phyloP scores from a whole-genome alignment of 1,140 invertebrate species.

The Pachypsylla venusta region DNA sequence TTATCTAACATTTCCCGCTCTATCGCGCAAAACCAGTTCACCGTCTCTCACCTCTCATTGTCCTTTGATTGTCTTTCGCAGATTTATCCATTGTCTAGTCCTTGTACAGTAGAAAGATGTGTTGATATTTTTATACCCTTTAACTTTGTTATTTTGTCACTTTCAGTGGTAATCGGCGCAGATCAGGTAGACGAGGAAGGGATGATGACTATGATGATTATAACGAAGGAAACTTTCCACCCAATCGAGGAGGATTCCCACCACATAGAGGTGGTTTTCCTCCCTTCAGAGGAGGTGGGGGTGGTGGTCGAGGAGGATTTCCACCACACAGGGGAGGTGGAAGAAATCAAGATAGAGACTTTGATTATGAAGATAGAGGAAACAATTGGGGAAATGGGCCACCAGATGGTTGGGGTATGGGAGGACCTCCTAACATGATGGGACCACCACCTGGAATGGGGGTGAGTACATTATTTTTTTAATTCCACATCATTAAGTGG shows the following conservation, averaged over 20 bases:
- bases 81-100: not conserved
- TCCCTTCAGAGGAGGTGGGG: not conserved
- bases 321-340: not conserved
- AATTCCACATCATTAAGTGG: not conserved
- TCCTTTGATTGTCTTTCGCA: not conserved
- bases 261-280: not conserved
- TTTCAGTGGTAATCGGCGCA: not conserved
- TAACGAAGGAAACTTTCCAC: not conserved
- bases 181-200: not conserved
- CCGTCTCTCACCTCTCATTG: not conserved
- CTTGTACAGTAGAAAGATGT: not conserved
- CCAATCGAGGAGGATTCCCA: not conserved
- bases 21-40: not conserved
- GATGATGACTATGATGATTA: conserved; percentile 2
- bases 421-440: not conserved
- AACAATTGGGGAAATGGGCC: conserved; percentile 4
- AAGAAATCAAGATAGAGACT: not conserved
- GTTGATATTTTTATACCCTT: not conserved
- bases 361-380: not conserved
- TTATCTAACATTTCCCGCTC: no score
- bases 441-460: conserved; percentile 2
- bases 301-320: not conserved
- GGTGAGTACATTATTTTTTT: not conserved
- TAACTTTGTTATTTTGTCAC: not conserved
- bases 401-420: not conserved